A percentile compares a stretch with the other conserved stretches of the same genome.
Conservation (phyloP, 2,113 vertebrate species). For the Neogobius melanostomus region DNA sequence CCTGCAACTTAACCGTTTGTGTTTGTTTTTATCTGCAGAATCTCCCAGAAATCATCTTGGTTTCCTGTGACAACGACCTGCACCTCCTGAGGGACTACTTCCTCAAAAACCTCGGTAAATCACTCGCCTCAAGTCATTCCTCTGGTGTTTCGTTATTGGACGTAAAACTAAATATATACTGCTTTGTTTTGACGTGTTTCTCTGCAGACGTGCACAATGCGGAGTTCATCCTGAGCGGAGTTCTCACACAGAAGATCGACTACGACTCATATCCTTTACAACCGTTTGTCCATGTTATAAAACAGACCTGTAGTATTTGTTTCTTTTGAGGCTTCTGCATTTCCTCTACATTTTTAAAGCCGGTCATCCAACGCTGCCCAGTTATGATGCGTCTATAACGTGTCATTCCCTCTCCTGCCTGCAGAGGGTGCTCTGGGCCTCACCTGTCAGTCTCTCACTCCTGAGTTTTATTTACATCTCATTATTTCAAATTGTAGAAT, state of each 20-base stretch:
- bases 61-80: slow-evolving; percentile 97
- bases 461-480: too few relatives aligned
- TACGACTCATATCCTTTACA: slow-evolving; percentile 98
- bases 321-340: too few relatives aligned
- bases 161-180: neutral
- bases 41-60: slow-evolving; percentile 91
- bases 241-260: slow-evolving; percentile 94
- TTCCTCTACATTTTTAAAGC: too few relatives aligned
- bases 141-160: neutral
- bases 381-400: too few relatives aligned
- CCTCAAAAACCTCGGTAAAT: slow-evolving; percentile 88
- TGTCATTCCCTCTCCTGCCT: too few relatives aligned
- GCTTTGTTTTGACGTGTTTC: neutral
- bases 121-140: neutral
- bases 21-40: slow-evolving; percentile 74
- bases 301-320: too few relatives aligned
- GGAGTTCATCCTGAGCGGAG: slow-evolving; percentile 93
- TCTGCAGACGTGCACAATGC: slow-evolving; percentile 93
- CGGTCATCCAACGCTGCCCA: too few relatives aligned
- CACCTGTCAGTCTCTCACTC: too few relatives aligned
- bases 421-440: too few relatives aligned
- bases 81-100: slow-evolving; percentile 96
- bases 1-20: too few relatives aligned
- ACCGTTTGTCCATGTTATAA: too few relatives aligned
- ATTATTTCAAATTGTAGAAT: too few relatives aligned